Base-by-base conservation (phyloP, 2,113 vertebrate genomes). In the Solenodon paradoxus region DNA sequence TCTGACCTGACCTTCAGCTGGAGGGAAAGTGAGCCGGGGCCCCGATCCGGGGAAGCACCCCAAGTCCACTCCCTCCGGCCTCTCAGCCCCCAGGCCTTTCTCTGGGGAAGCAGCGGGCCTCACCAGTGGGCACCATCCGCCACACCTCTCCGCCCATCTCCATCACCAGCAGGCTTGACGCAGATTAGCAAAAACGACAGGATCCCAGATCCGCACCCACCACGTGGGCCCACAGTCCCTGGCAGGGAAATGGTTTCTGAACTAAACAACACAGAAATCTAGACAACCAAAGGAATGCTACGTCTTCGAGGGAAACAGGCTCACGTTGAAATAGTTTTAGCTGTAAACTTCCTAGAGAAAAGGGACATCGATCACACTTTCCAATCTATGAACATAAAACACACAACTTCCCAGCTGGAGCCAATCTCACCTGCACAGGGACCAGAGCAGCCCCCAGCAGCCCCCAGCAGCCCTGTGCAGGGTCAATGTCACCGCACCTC, bases 391-490 rank as follows among this genome's bases (percentile, higher is more conserved):
- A 86, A 88, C 71, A 92, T 53, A 92, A 94, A 97, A 96, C 88
- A 95, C 84, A 94, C 72, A 95, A 32, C 35, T 98, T 97, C 97
- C 96, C 83, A 86, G 85, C 86, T 92, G 97, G 97, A 98, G 79
- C 91, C 90, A 68, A 63, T 84, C 88, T 87, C 64, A 68, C n/a
- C 5, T 74, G 59, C 26, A 45, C 40, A 75, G 86, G 94, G 97
- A 88, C 95, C 91, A 85, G 72, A 96, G 96, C 84, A 92, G 30
- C 88, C 95, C 96, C 95, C 86, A n/a, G n/a, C n/a, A n/a, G n/a
- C n/a, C n/a, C n/a, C n/a, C n/a, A n/a, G n/a, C n/a, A n/a, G n/a
- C n/a, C n/a, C n/a, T n/a, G n/a, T n/a, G n/a, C n/a, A n/a, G n/a
- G n/a, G 89, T 80, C 96, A 97, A 97, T 53, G 79, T 5, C 19